Percentiles rank a stretch among this genome's conserved stretches.
Evolutionary conservation across 2,113 vertebrate species (phyloP).

Genomic region (Empidonax traillii): DNA sequence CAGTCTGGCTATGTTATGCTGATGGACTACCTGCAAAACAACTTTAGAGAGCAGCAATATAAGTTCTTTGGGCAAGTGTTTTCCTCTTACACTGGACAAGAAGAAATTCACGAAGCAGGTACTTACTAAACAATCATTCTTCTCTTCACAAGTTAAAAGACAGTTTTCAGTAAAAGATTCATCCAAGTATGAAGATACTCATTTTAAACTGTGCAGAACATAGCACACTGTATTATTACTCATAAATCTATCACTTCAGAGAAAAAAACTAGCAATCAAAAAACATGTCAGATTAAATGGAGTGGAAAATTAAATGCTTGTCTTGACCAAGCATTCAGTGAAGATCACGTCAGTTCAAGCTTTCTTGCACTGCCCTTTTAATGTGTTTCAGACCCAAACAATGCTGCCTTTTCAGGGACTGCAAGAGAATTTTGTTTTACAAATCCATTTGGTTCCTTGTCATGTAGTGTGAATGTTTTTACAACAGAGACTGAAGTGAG

Average conservation of each 20-base stretch:
- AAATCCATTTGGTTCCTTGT: background rate
- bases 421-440: background rate
- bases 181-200: background rate
- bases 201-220: constrained; percentile 15
- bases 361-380: background rate
- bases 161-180: background rate
- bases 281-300: constrained; percentile 31
- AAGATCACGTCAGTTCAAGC: background rate
- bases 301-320: constrained; percentile 45
- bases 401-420: background rate
- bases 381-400: background rate
- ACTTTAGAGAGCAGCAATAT: constrained; percentile 89
- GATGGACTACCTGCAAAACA: constrained; percentile 98
- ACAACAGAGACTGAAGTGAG: background rate
- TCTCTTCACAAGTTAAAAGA: background rate
- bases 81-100: constrained; percentile 93
- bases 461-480: background rate
- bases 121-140: constrained; percentile 33
- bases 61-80: constrained; percentile 93
- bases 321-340: background rate
- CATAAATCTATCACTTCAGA: constrained; percentile 14
- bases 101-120: constrained; percentile 91
- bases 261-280: background rate
- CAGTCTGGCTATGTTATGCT: constrained; percentile 96
- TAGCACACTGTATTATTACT: background rate